Percentiles rank a stretch among this genome's conserved stretches.
phyloP scores from a whole-genome alignment of 1,140 invertebrate genomes.

The Eupristina koningsbergeri region DNA sequence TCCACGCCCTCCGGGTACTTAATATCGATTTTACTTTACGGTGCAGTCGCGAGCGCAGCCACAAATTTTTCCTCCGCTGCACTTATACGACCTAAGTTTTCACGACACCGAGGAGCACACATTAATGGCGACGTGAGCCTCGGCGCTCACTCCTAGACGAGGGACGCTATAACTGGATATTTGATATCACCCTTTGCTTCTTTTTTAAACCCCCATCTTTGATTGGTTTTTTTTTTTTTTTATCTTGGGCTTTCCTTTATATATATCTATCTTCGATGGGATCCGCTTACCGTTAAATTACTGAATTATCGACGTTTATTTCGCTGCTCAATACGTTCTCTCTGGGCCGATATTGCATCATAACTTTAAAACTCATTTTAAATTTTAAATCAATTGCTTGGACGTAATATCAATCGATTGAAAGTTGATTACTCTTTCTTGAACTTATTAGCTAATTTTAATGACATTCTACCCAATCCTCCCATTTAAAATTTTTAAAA shows the following conservation, averaged over 20 bases:
- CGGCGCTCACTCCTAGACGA: background rate
- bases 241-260: too few relatives aligned
- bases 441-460: too few relatives aligned
- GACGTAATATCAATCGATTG: too few relatives aligned
- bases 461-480: too few relatives aligned
- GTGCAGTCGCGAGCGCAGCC: background rate
- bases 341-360: too few relatives aligned
- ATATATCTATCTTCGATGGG: background rate
- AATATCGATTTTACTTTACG: conserved; percentile 31
- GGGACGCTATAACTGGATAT: background rate
- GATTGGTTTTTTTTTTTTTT: background rate
- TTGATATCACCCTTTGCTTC: background rate
- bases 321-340: too few relatives aligned
- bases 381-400: too few relatives aligned
- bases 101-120: conserved; percentile 10
- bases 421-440: too few relatives aligned
- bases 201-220: background rate
- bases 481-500: too few relatives aligned
- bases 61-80: background rate
- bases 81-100: conserved; percentile 26
- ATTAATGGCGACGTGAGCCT: background rate
- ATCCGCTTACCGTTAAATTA: too few relatives aligned
- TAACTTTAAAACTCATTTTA: too few relatives aligned
- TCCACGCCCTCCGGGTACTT: background rate
- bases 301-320: too few relatives aligned